Evolutionary conservation across 1,140 invertebrate species (phyloP).

Genomic region (Drosophila paulistorum): DNA sequence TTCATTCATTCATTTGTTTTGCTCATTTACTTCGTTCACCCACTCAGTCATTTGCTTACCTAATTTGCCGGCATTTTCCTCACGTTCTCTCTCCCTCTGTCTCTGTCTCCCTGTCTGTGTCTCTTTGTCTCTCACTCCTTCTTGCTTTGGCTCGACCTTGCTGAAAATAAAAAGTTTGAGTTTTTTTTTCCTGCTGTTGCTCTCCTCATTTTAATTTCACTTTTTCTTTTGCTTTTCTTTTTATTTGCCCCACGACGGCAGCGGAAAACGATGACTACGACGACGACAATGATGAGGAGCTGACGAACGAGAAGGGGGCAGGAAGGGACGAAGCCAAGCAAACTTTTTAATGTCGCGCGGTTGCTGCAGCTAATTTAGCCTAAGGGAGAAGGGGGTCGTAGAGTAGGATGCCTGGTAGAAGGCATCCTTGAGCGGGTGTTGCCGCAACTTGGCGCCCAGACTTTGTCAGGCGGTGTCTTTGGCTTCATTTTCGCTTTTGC

Average conservation of each 20-base stretch:
- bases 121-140: conserved; percentile 9
- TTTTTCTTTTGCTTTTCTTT: conserved; percentile 67
- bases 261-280: background rate
- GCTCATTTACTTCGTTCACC: conserved; percentile 36
- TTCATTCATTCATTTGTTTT: conserved; percentile 44
- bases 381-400: background rate
- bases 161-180: conserved; percentile 32
- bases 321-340: conserved; percentile 51
- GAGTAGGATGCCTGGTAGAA: background rate
- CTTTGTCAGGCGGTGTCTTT: conserved; percentile 70
- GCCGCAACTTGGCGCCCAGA: conserved; percentile 66
- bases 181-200: conserved; percentile 25
- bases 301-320: background rate
- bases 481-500: conserved; percentile 68
- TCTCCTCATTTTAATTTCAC: conserved; percentile 77
- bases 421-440: conserved; percentile 13
- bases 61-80: conserved; percentile 48
- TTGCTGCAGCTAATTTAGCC: conserved; percentile 75
- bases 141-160: conserved; percentile 10
- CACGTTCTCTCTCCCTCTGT: conserved; percentile 23
- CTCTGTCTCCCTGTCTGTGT: conserved; percentile 35
- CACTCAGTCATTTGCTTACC: conserved; percentile 25
- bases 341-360: conserved; percentile 80
- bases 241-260: conserved; percentile 35
- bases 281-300: too few species aligned